Base-by-base conservation (phyloP, 2,797 vertebrate species). In the Chromobotia macracanthus region DNA sequence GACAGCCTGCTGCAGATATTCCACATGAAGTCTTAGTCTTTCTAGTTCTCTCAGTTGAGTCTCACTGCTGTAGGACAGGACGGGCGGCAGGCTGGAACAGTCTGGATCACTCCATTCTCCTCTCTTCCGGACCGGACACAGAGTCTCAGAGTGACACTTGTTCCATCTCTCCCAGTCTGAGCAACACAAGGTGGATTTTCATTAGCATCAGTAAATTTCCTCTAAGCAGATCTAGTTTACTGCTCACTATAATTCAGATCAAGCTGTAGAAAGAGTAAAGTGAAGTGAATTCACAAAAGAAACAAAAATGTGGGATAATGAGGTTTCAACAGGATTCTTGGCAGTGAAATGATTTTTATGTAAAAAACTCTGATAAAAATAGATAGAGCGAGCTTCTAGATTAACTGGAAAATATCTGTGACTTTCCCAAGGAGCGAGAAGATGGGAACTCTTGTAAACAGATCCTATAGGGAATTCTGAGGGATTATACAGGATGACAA, bases 91-190 rank as follows among this genome's bases (percentile, higher is more conserved):
- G 25, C 75, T 61, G n/a, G 80, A 63, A 6, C 8, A 8, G 9
- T 38, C 63, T 3, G 68, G 60, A 35, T 87, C 74, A 61, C 72
- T 78, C 88, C 76, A 79, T 41, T 64, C 75, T 23, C 78, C 53
- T 64, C 81, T 85, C 73, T 71, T 75, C 72, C 77, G 86, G 41
- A 72, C 10, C 13, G 89, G 87, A 87, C 89, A 89, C 68, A 90
- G 84, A 72, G 82, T 84, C 31, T 85, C 89, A 18, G 89, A 88
- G 85, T 87, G 87, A 88, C 90, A 87, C 88, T 80, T 87, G 88
- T 92, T 88, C 91, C 90, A 92, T 70, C 86, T 88, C 84, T 92
- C 90, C 87, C 87, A 89, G 82, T 90, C 94, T 95, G 88, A 88
- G 8, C 86, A 87, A 91, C 38, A 82, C 58, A 74, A 61, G 23